Evolutionary conservation across 1,140 invertebrate species (phyloP).

Genomic region (Pseudomyrmex gracilis): DNA sequence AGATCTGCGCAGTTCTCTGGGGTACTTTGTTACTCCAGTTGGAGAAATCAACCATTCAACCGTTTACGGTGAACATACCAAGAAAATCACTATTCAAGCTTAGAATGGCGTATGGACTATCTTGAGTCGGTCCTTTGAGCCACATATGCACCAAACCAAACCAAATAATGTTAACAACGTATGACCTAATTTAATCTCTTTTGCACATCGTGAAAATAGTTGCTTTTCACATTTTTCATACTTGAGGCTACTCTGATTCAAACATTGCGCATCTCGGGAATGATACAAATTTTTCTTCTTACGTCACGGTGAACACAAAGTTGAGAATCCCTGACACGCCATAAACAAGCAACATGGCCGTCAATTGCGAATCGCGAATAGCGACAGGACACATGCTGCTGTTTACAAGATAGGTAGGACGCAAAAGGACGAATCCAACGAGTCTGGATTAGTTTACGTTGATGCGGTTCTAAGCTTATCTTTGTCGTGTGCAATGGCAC

Average conservation of each 20-base stretch:
- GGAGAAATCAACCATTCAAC: too few species aligned
- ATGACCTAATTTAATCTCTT: slow-evolving; percentile 14
- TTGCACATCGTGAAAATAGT: too few species aligned
- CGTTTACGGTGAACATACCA: too few species aligned
- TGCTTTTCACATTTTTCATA: too few species aligned
- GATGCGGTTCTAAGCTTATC: slow-evolving; percentile 16
- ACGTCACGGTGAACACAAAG: background rate
- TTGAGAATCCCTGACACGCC: slow-evolving; percentile 51
- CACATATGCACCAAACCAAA: too few species aligned
- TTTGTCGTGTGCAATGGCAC: slow-evolving; percentile 60
- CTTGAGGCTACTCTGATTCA: too few species aligned
- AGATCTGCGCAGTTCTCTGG: too few species aligned
- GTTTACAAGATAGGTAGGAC: slow-evolving; percentile 13
- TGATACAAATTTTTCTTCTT: background rate
- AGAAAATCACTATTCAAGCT: too few species aligned
- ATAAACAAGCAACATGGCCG: slow-evolving; percentile 65
- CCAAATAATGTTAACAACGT: slow-evolving; percentile 11
- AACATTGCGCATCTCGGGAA: background rate
- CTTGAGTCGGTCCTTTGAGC: too few species aligned
- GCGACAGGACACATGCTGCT: slow-evolving; percentile 16
- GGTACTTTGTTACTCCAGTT: too few species aligned
- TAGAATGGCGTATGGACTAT: too few species aligned
- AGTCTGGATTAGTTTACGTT: background rate
- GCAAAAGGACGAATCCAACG: too few species aligned
- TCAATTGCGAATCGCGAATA: slow-evolving; percentile 19